Percentiles rank a stretch among this genome's conserved stretches.
phyloP scores from a whole-genome alignment of 1,140 invertebrate genomes.

The Acromyrmex charruanus region DNA sequence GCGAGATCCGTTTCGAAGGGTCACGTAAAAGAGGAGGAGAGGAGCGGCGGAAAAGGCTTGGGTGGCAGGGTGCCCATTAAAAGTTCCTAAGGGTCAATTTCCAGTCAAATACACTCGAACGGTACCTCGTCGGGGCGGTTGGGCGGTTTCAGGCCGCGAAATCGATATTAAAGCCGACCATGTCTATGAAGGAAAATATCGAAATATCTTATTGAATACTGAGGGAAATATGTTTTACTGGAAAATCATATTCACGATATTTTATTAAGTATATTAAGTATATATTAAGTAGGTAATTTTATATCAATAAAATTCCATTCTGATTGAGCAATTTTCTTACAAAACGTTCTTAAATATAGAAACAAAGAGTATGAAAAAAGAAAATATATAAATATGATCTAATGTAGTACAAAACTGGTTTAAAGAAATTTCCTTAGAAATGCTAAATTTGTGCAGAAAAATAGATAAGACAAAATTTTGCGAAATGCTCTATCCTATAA shows the following conservation, averaged over 20 bases:
- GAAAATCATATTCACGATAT: neutral
- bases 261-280: neutral
- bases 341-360: neutral
- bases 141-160: conserved; percentile 70
- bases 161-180: conserved; percentile 79
- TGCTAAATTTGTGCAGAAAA: neutral
- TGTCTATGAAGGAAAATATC: conserved; percentile 41
- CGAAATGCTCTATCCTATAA: neutral
- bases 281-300: neutral
- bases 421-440: neutral
- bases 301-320: neutral
- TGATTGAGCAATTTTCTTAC: neutral
- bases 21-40: conserved; percentile 46
- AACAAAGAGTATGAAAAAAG: neutral
- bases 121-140: conserved; percentile 66
- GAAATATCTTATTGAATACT: conserved; percentile 31
- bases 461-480: neutral
- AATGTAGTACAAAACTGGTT: neutral
- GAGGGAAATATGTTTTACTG: neutral
- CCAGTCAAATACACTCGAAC: conserved; percentile 81
- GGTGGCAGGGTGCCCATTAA: conserved; percentile 73
- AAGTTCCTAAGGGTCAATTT: conserved; percentile 81
- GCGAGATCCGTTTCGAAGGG: conserved; percentile 45
- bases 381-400: neutral
- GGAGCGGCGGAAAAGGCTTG: conserved; percentile 19